Evolutionary conservation across 1,140 invertebrate species (phyloP).

Genomic region (Ceratitis capitata): DNA sequence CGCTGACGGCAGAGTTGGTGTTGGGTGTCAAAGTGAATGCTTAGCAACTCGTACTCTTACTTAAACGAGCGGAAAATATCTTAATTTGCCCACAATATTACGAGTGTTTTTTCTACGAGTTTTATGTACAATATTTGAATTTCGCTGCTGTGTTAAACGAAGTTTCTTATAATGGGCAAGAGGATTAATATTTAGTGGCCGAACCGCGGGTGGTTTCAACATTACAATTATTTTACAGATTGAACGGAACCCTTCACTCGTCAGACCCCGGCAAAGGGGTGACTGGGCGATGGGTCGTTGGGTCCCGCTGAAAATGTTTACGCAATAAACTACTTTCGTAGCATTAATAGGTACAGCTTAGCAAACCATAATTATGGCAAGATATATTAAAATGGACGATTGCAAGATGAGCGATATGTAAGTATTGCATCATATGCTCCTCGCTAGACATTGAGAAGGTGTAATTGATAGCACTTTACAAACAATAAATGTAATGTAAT

Average conservation of each 20-base stretch:
- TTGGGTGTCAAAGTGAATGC: conserved; percentile 22
- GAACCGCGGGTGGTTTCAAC: not conserved
- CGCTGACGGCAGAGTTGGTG: not conserved
- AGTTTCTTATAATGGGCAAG: not conserved
- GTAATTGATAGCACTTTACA: not conserved
- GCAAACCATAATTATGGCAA: not conserved
- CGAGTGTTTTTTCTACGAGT: not conserved
- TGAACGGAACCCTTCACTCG: not conserved
- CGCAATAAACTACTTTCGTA: not conserved
- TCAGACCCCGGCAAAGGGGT: not conserved
- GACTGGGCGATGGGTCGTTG: not conserved
- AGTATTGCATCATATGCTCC: no score
- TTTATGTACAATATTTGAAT: no score
- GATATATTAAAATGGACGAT: not conserved
- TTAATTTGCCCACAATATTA: not conserved
- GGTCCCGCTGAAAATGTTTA: not conserved
- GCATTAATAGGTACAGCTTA: not conserved
- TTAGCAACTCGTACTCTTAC: not conserved
- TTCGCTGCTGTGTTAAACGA: not conserved
- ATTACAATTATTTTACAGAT: not conserved
- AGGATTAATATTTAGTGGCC: no score
- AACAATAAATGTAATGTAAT: not conserved
- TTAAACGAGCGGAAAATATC: conserved; percentile 25
- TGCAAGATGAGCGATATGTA: not conserved
- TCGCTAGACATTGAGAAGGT: not conserved